Conservation (phyloP, 2,113 vertebrate genomes). For the Muscicapa adusta region DNA sequence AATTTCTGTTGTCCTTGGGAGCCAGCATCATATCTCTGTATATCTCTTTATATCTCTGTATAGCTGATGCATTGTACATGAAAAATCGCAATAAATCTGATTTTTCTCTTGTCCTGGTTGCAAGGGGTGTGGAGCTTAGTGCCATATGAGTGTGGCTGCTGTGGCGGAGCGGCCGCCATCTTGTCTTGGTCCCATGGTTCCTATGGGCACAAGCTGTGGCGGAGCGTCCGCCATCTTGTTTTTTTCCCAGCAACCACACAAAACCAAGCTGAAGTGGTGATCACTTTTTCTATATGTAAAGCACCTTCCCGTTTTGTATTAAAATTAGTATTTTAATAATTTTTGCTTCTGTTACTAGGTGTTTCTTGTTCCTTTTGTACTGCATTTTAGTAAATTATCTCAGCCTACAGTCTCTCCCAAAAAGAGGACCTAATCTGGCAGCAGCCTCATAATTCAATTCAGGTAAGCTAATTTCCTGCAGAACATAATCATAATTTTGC, state of each 20-base stretch:
- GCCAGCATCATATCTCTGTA: rapidly evolving
- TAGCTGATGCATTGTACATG: background rate
- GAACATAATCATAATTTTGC: background rate
- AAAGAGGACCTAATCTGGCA: background rate
- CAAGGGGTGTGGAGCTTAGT: rapidly evolving
- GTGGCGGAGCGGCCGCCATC: rapidly evolving
- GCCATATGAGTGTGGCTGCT: background rate
- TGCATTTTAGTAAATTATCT: background rate
- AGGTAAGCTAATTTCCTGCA: background rate
- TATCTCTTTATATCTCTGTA: background rate
- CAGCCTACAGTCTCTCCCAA: background rate
- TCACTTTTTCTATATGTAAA: background rate
- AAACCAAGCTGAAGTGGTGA: background rate
- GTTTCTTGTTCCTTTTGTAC: background rate
- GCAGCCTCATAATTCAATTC: background rate
- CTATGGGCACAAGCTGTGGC: rapidly evolving
- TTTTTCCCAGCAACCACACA: rapidly evolving
- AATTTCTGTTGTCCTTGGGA: background rate
- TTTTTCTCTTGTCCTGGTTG: background rate
- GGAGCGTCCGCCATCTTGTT: rapidly evolving
- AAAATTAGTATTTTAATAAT: background rate
- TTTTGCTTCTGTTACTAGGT: background rate
- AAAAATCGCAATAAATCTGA: background rate
- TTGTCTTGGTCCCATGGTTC: background rate
- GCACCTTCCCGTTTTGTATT: background rate